Evolutionary conservation across 2,113 vertebrate species (phyloP).

Genomic region (Malurus alboscapulatus): DNA sequence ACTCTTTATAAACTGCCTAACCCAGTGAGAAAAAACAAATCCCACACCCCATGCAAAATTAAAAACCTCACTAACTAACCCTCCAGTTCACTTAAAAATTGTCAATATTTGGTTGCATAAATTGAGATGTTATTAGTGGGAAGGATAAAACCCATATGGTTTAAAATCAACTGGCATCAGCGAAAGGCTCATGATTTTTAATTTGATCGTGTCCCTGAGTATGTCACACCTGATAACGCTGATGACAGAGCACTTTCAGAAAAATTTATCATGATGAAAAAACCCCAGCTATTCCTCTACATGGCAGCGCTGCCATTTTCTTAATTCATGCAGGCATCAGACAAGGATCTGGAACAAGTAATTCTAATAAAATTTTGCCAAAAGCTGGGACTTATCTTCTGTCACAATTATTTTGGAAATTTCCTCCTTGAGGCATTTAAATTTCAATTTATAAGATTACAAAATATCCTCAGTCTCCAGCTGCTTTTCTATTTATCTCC

Average conservation of each 20-base stretch:
- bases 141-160: neutral
- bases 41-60: neutral
- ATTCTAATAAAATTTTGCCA: conserved; percentile 61
- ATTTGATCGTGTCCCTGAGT: neutral
- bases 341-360: conserved; percentile 55
- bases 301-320: neutral
- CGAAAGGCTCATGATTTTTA: neutral
- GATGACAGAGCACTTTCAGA: neutral
- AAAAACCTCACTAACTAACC: neutral
- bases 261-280: neutral
- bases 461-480: conserved; percentile 57
- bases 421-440: conserved; percentile 65
- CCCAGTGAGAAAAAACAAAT: neutral
- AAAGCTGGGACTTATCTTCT: conserved; percentile 56
- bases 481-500: conserved; percentile 62
- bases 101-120: neutral
- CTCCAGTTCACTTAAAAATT: fast-evolving
- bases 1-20: neutral
- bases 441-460: conserved; percentile 65
- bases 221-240: neutral
- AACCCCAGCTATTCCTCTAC: neutral
- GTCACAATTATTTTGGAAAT: conserved; percentile 59
- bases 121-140: neutral
- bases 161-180: neutral
- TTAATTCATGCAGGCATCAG: conserved; percentile 20